A percentile compares a stretch with the other conserved stretches of the same genome.
phyloP scores from a whole-genome alignment of 2,797 vertebrate genomes.

The Dicrostonyx torquatus region DNA sequence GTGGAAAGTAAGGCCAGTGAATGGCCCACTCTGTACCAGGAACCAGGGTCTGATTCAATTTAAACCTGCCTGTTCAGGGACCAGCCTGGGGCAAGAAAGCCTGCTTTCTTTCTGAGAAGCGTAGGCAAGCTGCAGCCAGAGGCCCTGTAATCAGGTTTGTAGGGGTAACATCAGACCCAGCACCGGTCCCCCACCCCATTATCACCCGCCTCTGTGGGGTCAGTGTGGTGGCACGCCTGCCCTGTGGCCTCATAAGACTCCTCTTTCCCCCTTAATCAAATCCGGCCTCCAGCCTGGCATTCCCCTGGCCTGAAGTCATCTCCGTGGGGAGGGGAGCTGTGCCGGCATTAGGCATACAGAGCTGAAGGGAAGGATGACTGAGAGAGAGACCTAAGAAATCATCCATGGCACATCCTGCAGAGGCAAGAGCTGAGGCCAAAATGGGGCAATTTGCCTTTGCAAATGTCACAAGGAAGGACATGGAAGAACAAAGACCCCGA shows the following conservation, averaged over 20 bases:
- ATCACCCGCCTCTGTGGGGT: constrained; percentile 81
- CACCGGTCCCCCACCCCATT: not conserved
- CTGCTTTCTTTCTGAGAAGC: constrained; percentile 74
- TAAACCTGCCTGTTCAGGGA: constrained; percentile 82
- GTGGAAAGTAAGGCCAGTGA: constrained; percentile 79
- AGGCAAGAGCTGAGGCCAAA: not conserved
- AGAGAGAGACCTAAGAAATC: not conserved
- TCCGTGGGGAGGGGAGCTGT: constrained; percentile 63
- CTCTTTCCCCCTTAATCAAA: constrained; percentile 87
- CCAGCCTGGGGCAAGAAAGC: constrained; percentile 78
- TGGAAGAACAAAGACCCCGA: not conserved
- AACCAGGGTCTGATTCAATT: constrained; percentile 85
- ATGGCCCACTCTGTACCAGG: constrained; percentile 79
- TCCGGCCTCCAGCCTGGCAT: constrained; percentile 90
- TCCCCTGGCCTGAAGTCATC: constrained; percentile 91
- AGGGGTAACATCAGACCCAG: constrained; percentile 83
- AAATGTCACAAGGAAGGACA: not conserved
- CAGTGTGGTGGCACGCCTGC: constrained; percentile 78
- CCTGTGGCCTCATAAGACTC: constrained; percentile 82
- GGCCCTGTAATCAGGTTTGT: constrained; percentile 85
- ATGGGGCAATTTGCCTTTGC: not conserved
- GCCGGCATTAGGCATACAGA: not conserved
- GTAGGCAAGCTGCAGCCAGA: constrained; percentile 62
- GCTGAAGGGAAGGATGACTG: not conserved
- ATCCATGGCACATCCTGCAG: not conserved